phyloP scores from a whole-genome alignment of 2,113 vertebrate species.

The Psilopogon haemacephalus region DNA sequence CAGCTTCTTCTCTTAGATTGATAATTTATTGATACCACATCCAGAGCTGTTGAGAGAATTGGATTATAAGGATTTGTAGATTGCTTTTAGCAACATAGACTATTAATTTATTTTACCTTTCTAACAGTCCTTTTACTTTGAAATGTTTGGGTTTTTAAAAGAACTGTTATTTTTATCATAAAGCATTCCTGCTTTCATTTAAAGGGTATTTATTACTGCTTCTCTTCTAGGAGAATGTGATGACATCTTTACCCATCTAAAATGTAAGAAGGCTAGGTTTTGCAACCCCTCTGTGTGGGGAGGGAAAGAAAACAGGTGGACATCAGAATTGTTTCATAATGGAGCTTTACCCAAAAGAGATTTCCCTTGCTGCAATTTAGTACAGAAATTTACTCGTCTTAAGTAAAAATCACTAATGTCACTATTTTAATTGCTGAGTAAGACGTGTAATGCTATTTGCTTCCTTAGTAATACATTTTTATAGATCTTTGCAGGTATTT shows the following conservation, averaged over 20 bases:
- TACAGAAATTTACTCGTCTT: neutral
- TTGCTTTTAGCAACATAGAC: constrained; percentile 30
- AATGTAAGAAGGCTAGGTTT: neutral
- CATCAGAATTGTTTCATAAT: neutral
- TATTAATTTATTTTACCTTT: constrained; percentile 63
- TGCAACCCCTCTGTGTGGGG: neutral
- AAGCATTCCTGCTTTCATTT: constrained; percentile 8
- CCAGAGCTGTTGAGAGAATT: neutral
- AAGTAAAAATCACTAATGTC: neutral
- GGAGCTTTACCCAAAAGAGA: neutral
- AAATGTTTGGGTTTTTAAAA: constrained; percentile 54
- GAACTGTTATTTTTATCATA: constrained; percentile 11
- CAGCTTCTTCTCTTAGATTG: neutral
- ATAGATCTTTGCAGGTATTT: neutral
- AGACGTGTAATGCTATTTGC: neutral
- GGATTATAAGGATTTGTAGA: constrained; percentile 35
- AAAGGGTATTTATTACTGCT: constrained; percentile 15
- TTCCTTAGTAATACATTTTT: neutral
- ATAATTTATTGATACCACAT: neutral
- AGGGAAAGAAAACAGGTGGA: neutral
- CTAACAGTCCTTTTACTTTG: constrained; percentile 39
- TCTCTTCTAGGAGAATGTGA: neutral
- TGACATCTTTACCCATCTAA: neutral
- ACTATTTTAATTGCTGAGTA: neutral
- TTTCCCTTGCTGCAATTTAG: neutral